A percentile compares a stretch with the other conserved stretches of the same genome.
These are phyloP conservation scores for Psettodes erumei DNA, from an alignment of 2,113 vertebrate species.

Conservation along the genomic window DNA sequence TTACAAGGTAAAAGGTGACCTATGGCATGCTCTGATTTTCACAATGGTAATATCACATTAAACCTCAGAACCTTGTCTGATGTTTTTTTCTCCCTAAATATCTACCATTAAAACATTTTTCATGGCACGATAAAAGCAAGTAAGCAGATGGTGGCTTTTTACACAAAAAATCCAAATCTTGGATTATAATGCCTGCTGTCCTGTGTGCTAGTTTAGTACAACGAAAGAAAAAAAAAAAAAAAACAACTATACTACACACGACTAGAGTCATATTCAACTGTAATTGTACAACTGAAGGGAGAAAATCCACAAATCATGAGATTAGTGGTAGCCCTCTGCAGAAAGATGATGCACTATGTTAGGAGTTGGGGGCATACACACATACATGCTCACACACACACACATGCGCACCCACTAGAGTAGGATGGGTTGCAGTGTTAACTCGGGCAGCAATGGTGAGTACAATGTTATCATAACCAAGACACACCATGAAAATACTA, in stretches of 20 bases:
- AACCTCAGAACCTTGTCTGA: not conserved
- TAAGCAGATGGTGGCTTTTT: slow-evolving; percentile 61
- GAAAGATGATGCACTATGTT: slow-evolving; percentile 13
- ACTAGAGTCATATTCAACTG: too few species aligned
- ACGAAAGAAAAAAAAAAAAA: slow-evolving; percentile 20
- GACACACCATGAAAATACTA: too few species aligned
- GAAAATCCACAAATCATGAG: slow-evolving; percentile 49
- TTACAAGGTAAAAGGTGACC: slow-evolving; percentile 14
- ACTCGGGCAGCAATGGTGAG: not conserved
- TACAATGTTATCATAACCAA: not conserved
- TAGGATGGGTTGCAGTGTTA: too few species aligned
- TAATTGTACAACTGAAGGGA: slow-evolving; percentile 29
- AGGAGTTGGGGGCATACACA: not conserved
- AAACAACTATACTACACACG: too few species aligned
- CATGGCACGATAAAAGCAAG: slow-evolving; percentile 30
- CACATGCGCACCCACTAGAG: too few species aligned
- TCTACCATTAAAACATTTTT: slow-evolving; percentile 35
- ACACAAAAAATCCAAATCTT: slow-evolving; percentile 37
- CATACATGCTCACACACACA: slow-evolving; percentile 14
- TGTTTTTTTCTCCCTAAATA: slow-evolving; percentile 28
- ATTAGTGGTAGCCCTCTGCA: slow-evolving; percentile 32
- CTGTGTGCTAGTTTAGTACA: slow-evolving; percentile 14
- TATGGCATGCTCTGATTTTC: slow-evolving; percentile 9
- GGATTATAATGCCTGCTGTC: slow-evolving; percentile 56
- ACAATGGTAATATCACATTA: not conserved